Percentiles rank a stretch among this genome's conserved stretches.
Conservation (phyloP, 2,797 vertebrate genomes). For the Neosilurus hyrtlii region DNA sequence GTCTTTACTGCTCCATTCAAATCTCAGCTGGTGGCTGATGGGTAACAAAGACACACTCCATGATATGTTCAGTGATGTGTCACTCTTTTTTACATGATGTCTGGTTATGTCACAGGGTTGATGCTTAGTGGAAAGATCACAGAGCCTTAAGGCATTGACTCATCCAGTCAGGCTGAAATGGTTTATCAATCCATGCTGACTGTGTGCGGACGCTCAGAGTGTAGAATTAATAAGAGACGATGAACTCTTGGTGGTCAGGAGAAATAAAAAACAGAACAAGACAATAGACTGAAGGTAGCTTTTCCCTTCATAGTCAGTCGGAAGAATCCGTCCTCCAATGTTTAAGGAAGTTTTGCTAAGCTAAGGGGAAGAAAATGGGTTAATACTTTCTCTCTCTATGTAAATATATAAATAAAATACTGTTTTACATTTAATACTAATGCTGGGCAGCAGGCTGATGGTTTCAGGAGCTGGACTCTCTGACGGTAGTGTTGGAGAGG, state of each 20-base stretch:
- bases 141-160: conserved; percentile 7
- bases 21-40: conserved; percentile 7
- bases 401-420: no score
- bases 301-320: not conserved
- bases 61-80: not conserved
- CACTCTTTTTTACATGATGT: conserved; percentile 5
- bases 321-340: not conserved
- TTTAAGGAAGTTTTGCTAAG: not conserved
- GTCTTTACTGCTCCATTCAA: not conserved
- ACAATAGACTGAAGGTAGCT: not conserved
- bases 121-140: conserved; percentile 9
- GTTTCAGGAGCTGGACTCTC: no score
- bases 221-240: conserved; percentile 29
- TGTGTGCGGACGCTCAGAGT: conserved; percentile 6
- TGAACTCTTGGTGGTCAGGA: conserved; percentile 20
- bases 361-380: not conserved
- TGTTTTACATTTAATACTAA: not conserved
- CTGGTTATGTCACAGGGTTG: not conserved
- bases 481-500: no score
- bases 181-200: conserved; percentile 18
- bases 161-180: not conserved
- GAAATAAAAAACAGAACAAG: not conserved
- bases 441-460: no score
- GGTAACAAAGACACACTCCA: conserved; percentile 1
- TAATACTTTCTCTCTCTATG: no score